These are phyloP conservation scores for Anser brachyrhynchus DNA, from an alignment of 2,113 vertebrate genomes.

Conservation along the genomic window DNA sequence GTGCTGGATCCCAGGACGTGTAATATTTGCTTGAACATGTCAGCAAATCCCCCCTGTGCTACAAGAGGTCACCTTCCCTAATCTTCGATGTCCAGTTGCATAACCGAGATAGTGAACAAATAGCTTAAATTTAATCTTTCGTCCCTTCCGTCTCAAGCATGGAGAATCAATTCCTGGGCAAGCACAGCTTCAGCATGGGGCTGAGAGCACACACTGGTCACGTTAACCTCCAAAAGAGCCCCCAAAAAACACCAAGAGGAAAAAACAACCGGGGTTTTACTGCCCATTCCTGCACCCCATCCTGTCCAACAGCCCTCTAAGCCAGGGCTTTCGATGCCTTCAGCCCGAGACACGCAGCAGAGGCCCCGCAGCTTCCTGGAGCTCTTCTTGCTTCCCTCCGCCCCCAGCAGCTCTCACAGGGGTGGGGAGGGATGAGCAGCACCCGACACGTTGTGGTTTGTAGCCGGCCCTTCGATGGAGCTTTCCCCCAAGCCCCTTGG, in stretches of 20 bases:
- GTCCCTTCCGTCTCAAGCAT: slow-evolving; percentile 40
- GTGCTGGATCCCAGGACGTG: neutral
- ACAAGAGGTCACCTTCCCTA: slow-evolving; percentile 64
- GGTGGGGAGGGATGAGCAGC: neutral
- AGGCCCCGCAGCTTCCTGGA: neutral
- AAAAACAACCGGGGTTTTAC: neutral
- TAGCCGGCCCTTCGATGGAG: neutral
- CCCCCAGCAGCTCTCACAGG: neutral
- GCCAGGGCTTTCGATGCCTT: rapidly evolving
- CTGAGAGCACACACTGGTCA: neutral
- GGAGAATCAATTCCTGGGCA: slow-evolving; percentile 55
- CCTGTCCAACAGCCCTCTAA: neutral
- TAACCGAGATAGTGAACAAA: slow-evolving; percentile 66
- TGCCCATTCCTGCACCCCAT: neutral
- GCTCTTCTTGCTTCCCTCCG: neutral
- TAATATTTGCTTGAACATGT: slow-evolving; percentile 18
- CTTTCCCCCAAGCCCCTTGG: neutral
- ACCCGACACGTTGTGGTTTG: rapidly evolving
- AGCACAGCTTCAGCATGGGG: neutral
- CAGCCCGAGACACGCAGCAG: neutral
- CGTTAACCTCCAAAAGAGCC: neutral
- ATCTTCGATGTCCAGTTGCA: slow-evolving; percentile 46
- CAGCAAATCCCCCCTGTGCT: slow-evolving; percentile 39
- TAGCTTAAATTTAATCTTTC: slow-evolving; percentile 69
- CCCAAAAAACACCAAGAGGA: neutral